Percentiles rank a stretch among this genome's conserved stretches.
Conservation (phyloP, 2,888 invertebrate species). For the Hedychridium roseum region DNA sequence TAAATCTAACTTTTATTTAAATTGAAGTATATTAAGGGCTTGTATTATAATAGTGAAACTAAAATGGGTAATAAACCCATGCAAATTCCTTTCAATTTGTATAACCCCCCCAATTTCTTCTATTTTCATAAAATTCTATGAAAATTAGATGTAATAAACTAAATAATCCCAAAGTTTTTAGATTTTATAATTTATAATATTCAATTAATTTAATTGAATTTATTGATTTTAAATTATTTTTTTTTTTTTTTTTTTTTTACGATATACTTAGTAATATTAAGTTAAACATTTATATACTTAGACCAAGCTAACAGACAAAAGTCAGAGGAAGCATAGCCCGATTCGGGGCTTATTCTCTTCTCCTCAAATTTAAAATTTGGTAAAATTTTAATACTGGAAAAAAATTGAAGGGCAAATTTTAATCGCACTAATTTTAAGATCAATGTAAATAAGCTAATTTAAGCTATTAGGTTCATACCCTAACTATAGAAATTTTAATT, state of each 20-base stretch:
- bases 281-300: too few species aligned
- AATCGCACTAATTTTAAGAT: slow-evolving; percentile 71
- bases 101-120: slow-evolving; percentile 65
- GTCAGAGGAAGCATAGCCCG: too few species aligned
- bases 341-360: too few species aligned
- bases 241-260: slow-evolving; percentile 68
- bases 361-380: slow-evolving; percentile 72
- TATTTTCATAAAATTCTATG: slow-evolving; percentile 69
- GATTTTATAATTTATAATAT: slow-evolving; percentile 68
- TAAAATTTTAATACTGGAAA: slow-evolving; percentile 71
- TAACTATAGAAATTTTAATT: neutral
- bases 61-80: too few species aligned
- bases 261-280: too few species aligned
- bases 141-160: slow-evolving; percentile 67
- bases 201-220: slow-evolving; percentile 65
- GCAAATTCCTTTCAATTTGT: slow-evolving; percentile 67
- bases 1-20: too few species aligned
- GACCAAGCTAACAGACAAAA: too few species aligned
- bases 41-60: too few species aligned
- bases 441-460: too few species aligned
- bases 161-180: slow-evolving; percentile 63
- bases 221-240: slow-evolving; percentile 74
- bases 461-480: too few species aligned
- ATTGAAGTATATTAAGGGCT: too few species aligned
- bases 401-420: slow-evolving; percentile 75